Percentiles rank a stretch among this genome's conserved stretches.
Evolutionary conservation across 2,888 invertebrate genomes (phyloP).

Genomic region (Chydorus sphaericus): DNA sequence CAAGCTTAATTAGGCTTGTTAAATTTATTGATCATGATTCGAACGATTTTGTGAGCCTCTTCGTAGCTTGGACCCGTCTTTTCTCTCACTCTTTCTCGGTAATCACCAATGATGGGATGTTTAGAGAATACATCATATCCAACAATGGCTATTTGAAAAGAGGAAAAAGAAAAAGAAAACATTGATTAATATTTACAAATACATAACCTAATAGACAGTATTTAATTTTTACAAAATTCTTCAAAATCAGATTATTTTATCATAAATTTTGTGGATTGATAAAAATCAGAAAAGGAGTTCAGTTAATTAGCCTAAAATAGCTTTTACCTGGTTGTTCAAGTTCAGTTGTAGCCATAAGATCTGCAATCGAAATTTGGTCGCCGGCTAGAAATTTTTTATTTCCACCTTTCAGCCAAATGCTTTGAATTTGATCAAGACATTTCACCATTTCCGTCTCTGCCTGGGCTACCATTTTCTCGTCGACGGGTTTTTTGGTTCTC

Average conservation of each 20-base stretch:
- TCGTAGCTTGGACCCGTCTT: constrained; percentile 32
- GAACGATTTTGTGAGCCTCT: constrained; percentile 41
- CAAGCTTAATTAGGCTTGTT: too few relatives aligned
- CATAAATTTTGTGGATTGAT: too few relatives aligned
- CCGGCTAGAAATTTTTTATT: constrained; percentile 41
- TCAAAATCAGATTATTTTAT: too few relatives aligned
- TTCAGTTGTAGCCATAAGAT: constrained; percentile 59
- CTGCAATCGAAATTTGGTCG: constrained; percentile 50
- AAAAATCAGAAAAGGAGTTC: not conserved
- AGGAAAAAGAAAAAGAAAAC: not conserved
- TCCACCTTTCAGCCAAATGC: constrained; percentile 26
- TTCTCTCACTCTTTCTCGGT: constrained; percentile 45
- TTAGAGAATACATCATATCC: constrained; percentile 47
- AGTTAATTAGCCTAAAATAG: not conserved
- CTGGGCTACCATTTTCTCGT: constrained; percentile 29
- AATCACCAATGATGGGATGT: constrained; percentile 43
- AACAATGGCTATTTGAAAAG: constrained; percentile 40
- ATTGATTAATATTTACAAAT: not conserved
- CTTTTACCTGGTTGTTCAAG: constrained; percentile 56
- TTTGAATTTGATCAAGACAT: constrained; percentile 35
- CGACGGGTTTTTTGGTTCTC: constrained; percentile 33
- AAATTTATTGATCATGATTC: not conserved
- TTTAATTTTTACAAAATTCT: not conserved
- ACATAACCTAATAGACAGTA: not conserved
- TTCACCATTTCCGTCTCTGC: constrained; percentile 36